Percentiles rank a stretch among this genome's conserved stretches.
phyloP scores from a whole-genome alignment of 2,888 invertebrate species.

The Muscina levida region DNA sequence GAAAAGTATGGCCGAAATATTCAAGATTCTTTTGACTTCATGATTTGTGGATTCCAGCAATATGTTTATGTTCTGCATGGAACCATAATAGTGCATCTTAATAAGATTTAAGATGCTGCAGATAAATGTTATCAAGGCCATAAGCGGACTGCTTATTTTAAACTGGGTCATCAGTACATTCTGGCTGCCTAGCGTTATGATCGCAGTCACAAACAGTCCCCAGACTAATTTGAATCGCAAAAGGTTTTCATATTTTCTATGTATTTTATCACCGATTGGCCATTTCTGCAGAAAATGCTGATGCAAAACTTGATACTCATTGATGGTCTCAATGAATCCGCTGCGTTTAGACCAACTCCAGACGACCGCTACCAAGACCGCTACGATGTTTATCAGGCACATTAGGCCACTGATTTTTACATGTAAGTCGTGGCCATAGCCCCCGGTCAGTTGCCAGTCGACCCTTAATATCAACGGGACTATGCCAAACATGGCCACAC shows the following conservation, averaged over 20 bases:
- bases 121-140: neutral
- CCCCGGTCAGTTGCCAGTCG: neutral
- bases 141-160: neutral
- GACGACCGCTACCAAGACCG: constrained; percentile 1
- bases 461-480: constrained; percentile 11
- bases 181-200: neutral
- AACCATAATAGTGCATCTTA: constrained; percentile 34
- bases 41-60: constrained; percentile 29
- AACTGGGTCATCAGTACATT: constrained; percentile 1
- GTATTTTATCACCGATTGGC: neutral
- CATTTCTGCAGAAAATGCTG: constrained; percentile 19
- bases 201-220: constrained; percentile 4
- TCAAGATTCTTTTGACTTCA: constrained; percentile 21
- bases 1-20: neutral
- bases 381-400: constrained; percentile 8
- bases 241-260: constrained; percentile 31
- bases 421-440: constrained; percentile 19
- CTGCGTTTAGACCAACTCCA: constrained; percentile 48
- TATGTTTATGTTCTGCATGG: constrained; percentile 11
- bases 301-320: constrained; percentile 6
- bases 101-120: constrained; percentile 29
- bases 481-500: constrained; percentile 6
- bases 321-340: constrained; percentile 24
- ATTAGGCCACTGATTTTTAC: constrained; percentile 31
- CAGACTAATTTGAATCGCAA: constrained; percentile 37